phyloP scores from a whole-genome alignment of 2,113 vertebrate species.

The Ranitomeya variabilis region DNA sequence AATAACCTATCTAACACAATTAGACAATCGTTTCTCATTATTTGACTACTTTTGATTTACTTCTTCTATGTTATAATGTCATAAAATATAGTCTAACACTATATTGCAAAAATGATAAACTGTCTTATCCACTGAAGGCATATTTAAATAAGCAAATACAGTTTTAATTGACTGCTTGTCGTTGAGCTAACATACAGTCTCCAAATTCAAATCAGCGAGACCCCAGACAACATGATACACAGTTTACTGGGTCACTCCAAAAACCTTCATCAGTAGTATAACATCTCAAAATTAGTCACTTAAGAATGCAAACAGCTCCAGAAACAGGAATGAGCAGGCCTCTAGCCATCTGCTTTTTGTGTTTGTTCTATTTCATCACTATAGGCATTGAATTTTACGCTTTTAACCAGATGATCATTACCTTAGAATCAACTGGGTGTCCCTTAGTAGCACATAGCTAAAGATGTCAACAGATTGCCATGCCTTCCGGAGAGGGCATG shows the following conservation, averaged over 20 bases:
- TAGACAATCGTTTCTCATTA: background rate
- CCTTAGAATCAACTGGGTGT: constrained; percentile 69
- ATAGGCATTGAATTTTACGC: constrained; percentile 68
- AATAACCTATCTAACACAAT: background rate
- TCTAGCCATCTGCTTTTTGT: constrained; percentile 74
- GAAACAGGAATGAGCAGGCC: constrained; percentile 67
- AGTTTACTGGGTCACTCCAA: constrained; percentile 65
- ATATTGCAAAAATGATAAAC: background rate
- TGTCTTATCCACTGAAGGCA: constrained; percentile 10
- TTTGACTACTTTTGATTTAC: background rate
- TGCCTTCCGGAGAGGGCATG: constrained; percentile 68
- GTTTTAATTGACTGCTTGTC: constrained; percentile 52
- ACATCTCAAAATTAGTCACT: constrained; percentile 76
- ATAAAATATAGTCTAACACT: background rate
- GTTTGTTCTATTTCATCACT: constrained; percentile 63
- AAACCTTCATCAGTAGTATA: constrained; percentile 67
- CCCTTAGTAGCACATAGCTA: constrained; percentile 63
- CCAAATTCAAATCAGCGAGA: constrained; percentile 43
- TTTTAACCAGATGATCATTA: constrained; percentile 71
- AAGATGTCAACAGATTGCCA: constrained; percentile 75
- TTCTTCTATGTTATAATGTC: background rate
- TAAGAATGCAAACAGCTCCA: constrained; percentile 71
- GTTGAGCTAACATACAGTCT: constrained; percentile 42
- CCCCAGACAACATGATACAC: constrained; percentile 54
- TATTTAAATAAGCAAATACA: background rate